Evolutionary conservation across 64 coral and sea anemone genomes (phyloP), one percentile per base, ranked within the genome.

Genomic region (Porites australiensis): DNA sequence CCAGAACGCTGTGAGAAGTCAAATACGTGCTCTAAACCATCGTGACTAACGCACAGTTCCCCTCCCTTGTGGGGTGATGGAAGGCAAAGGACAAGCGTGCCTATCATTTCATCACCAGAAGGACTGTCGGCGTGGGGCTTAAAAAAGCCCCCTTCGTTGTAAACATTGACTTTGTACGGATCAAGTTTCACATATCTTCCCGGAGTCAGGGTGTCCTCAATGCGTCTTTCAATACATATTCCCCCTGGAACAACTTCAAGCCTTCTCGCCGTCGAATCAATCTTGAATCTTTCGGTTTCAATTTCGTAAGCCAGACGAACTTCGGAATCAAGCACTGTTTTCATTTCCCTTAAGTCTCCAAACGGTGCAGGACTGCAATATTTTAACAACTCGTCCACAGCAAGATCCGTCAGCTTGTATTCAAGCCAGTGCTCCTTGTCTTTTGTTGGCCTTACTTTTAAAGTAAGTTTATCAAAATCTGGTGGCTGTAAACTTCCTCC

Each of bases 291-390:
- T 75, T 18, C 87, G 1, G 87, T 16, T 75, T 89, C 74, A 2
- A 89, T n/a, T 89, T 76, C 87, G 45, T 89, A 64, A 44, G 74
- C 87, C 48, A 89, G 60, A 51, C 74, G 87, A 89, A 89, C 87
- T 20, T 89, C 75, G 12, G 87, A 16, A 47, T 89, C 45, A 89
- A 68, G 55, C 48, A 79, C 72, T 37, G 74, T 89, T 79, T 89
- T 50, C 74, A 89, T 89, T 65, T 61, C 74, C 7, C 67, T 79
- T 21, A 89, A 13, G 87, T 89, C 87, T 65, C 87, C 87, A 89
- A 89, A 89, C 60, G 74, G 55, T 89, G 74, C 87, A n/a, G 72
- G 87, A 65, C 58, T 52, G 46, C 87, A 89, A 20, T 79, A 67
- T 45, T 79, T 19, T 10, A 89, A 22, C 44, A 89, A 11, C 74